Evolutionary conservation across 2,888 invertebrate species (phyloP).

Genomic region (Crepidodera aurea): DNA sequence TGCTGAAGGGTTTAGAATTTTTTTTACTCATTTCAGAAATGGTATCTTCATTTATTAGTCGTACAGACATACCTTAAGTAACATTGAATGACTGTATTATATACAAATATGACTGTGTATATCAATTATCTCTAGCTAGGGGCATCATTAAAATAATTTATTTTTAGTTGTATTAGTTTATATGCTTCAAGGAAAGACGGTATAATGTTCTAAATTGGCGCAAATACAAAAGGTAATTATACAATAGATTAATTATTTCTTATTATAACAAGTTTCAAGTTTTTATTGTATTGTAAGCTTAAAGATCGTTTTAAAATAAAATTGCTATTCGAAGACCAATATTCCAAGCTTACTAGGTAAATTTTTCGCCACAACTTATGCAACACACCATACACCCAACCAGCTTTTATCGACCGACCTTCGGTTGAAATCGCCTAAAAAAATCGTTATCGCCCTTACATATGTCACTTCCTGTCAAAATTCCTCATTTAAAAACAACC

Average conservation of each 20-base stretch:
- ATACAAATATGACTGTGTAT: too few species aligned
- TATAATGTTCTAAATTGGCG: too few species aligned
- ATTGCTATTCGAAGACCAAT: too few species aligned
- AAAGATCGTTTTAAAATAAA: too few species aligned
- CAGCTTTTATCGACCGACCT: neutral
- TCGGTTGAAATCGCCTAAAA: neutral
- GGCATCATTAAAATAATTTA: neutral
- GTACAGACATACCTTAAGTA: neutral
- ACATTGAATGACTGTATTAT: too few species aligned
- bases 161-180: neutral
- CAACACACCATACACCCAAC: neutral
- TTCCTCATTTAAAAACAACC: neutral
- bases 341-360: too few species aligned
- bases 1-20: neutral
- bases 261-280: too few species aligned
- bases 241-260: too few species aligned
- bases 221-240: too few species aligned
- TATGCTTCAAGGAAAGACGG: too few species aligned
- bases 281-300: too few species aligned
- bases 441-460: constrained; percentile 18
- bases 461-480: constrained; percentile 25
- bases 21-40: constrained; percentile 4
- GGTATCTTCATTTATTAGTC: neutral
- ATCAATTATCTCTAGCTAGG: too few species aligned
- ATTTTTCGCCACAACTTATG: constrained; percentile 4